Percentiles rank a stretch among this genome's conserved stretches.
These are phyloP conservation scores for Jordanella pulchra DNA, from an alignment of 2,797 vertebrate species.

Conservation along the genomic window DNA sequence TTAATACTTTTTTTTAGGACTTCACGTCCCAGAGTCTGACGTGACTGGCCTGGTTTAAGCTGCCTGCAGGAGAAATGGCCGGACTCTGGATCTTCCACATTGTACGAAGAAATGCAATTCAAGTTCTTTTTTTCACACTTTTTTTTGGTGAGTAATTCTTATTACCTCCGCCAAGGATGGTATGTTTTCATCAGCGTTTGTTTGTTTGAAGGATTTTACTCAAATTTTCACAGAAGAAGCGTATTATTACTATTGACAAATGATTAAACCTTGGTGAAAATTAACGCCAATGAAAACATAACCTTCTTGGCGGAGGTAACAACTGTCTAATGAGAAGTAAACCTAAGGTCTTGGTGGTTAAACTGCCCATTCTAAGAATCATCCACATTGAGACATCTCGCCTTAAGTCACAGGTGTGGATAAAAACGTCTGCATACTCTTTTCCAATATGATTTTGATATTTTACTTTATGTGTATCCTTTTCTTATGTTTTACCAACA, in stretches of 20 bases:
- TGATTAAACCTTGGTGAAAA: too few species aligned
- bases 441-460: neutral
- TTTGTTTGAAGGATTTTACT: too few species aligned
- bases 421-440: neutral
- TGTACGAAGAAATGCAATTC: constrained; percentile 88
- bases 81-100: constrained; percentile 93
- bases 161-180: too few species aligned
- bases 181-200: too few species aligned
- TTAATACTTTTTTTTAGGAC: constrained; percentile 75
- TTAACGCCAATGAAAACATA: too few species aligned
- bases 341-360: constrained; percentile 87
- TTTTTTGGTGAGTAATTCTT: neutral
- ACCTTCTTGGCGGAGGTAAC: too few species aligned
- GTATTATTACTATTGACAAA: too few species aligned
- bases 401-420: constrained; percentile 88
- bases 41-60: constrained; percentile 92
- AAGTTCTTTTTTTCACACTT: too few species aligned
- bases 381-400: constrained; percentile 85
- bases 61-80: constrained; percentile 89
- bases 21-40: constrained; percentile 94
- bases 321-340: constrained; percentile 86
- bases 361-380: constrained; percentile 90
- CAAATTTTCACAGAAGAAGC: too few species aligned
- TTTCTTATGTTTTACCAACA: constrained; percentile 40
- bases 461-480: constrained; percentile 4